Base-by-base conservation (phyloP, 2,888 invertebrate species). In the Pterostichus madidus region DNA sequence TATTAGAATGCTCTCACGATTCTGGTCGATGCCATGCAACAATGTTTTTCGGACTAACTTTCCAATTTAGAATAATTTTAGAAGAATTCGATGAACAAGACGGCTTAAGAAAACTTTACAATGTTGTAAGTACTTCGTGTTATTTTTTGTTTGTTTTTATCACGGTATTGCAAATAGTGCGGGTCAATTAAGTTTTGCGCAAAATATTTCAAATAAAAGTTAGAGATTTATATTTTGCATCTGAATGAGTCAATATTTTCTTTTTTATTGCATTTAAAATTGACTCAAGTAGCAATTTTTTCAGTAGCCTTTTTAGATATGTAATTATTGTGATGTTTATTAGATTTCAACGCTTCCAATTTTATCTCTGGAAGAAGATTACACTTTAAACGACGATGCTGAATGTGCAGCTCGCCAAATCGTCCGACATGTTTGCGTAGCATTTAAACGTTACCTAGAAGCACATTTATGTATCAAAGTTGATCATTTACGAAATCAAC, bases 21-120 rank as follows among this genome's bases (percentile, higher is more conserved):
- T 99, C 98, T 0, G 98, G 98, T n/a, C 93, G 98, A 84, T 98
- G 98, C 87, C 98, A 99, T 90, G 98, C 98, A 1, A 97, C 98
- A 32, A 98, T 99, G 98, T 99, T 99, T 91, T 98, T 99, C 89
- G 96, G 97, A 0, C 93, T 98, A 73, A 96, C 97, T 6, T 98
- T 99, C 90, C 96, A 97, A 86, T 99, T 98, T 90, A 93, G 96
- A 86, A 94, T 97, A 0, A 97, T 99, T 87, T 91, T 99, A 7
- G 97, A 98, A 86, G 95, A 98, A 89, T 99, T 99, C 88, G 99
- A 99, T 90, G 92, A 93, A 49, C 94, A 96, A 90, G 99, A 99
- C 90, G 99, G 99, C 0, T 92, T 99, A 4, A 91, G 99, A 11
- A 97, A 97, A 88, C 91, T 99, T 0, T 96, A 97, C 90, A 99